Evolutionary conservation across 1,140 invertebrate genomes (phyloP).

Genomic region (Anadara kagoshimensis): DNA sequence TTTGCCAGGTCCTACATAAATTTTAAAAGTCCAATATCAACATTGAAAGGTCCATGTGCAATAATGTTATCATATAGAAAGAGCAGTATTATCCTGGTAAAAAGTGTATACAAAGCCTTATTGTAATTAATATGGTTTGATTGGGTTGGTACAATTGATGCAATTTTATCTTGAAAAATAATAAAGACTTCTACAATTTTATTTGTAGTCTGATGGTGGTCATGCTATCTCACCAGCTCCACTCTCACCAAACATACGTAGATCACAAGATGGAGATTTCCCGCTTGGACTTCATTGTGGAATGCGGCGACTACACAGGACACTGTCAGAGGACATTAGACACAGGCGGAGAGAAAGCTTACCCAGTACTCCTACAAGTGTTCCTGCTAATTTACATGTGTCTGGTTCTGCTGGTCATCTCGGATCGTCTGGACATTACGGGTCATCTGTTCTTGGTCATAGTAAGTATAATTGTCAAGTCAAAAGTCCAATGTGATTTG

Average conservation of each 20-base stretch:
- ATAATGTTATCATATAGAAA: no score
- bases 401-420: constrained; percentile 10
- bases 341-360: constrained; percentile 71
- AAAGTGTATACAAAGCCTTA: no score
- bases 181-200: constrained; percentile 7
- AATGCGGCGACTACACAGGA: constrained; percentile 70
- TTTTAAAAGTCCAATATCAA: no score
- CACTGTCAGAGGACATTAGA: constrained; percentile 73
- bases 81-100: no score
- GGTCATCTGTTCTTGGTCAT: constrained; percentile 44
- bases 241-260: constrained; percentile 56
- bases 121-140: no score
- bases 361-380: constrained; percentile 65
- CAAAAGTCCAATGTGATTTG: no score
- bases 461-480: constrained; percentile 59
- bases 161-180: neutral
- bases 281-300: constrained; percentile 63
- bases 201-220: constrained; percentile 68
- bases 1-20: no score
- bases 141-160: no score
- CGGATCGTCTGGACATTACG: neutral
- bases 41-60: no score
- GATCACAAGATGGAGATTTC: constrained; percentile 62
- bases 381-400: constrained; percentile 25
- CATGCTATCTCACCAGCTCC: constrained; percentile 55